A percentile compares a stretch with the other conserved stretches of the same genome.
phyloP scores from a whole-genome alignment of 2,888 invertebrate genomes.

The Girardia tigrina region DNA sequence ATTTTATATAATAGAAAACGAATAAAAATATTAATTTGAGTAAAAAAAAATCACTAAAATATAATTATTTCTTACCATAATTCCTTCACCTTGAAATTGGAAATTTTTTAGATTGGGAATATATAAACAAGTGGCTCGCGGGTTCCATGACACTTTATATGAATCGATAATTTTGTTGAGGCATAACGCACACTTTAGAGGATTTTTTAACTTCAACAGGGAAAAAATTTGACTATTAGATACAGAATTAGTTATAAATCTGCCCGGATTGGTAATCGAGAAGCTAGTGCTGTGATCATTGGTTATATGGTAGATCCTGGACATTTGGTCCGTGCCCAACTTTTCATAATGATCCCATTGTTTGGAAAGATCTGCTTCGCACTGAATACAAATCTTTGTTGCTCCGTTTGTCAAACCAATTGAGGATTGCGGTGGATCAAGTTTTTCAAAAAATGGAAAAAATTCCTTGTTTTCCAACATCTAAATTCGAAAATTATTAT shows the following conservation, averaged over 20 bases:
- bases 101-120: background rate
- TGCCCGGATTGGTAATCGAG: background rate
- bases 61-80: constrained; percentile 16
- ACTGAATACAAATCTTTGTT: constrained; percentile 72
- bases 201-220: constrained; percentile 2
- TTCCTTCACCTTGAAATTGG: background rate
- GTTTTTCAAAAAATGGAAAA: constrained; percentile 70
- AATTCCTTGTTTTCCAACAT: constrained; percentile 50
- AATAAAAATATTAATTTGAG: no score
- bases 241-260: background rate
- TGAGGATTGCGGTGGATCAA: constrained; percentile 68
- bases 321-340: constrained; percentile 43
- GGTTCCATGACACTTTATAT: background rate
- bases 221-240: background rate
- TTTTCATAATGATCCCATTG: constrained; percentile 69
- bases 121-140: background rate
- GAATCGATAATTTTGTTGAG: background rate
- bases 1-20: no score
- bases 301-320: constrained; percentile 42
- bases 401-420: constrained; percentile 76
- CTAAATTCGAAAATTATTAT: background rate
- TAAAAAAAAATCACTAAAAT: no score
- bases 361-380: constrained; percentile 70
- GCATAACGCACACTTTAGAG: background rate
- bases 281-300: constrained; percentile 5